Percentiles rank a stretch among this genome's conserved stretches.
Evolutionary conservation across 1,140 invertebrate species (phyloP).

Genomic region (Eueides isabella): DNA sequence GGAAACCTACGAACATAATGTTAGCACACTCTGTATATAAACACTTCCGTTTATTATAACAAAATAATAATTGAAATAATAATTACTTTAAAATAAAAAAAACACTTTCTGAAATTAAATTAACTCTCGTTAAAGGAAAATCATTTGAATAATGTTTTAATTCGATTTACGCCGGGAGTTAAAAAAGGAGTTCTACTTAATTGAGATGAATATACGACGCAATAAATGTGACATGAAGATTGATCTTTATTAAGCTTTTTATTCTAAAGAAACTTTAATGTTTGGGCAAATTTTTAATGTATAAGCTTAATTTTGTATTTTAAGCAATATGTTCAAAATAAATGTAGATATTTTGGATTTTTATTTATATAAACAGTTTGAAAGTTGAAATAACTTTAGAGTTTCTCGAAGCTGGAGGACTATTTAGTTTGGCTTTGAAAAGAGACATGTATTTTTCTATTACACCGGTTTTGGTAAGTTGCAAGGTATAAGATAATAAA

Average conservation of each 20-base stretch:
- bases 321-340: background rate
- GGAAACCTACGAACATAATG: too few species aligned
- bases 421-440: too few species aligned
- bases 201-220: conserved; percentile 6
- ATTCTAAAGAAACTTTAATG: background rate
- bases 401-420: too few species aligned
- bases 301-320: background rate
- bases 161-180: background rate
- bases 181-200: background rate
- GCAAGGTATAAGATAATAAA: too few species aligned
- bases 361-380: too few species aligned
- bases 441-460: too few species aligned
- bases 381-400: too few species aligned
- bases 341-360: background rate
- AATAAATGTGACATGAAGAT: background rate
- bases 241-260: background rate
- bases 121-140: background rate
- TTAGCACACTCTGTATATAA: too few species aligned
- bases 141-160: background rate
- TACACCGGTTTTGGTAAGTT: too few species aligned
- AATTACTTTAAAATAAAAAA: too few species aligned
- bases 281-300: background rate
- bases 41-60: too few species aligned
- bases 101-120: background rate
- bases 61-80: background rate